Base-by-base conservation (phyloP, 2,113 vertebrate genomes). In the Rana temporaria region DNA sequence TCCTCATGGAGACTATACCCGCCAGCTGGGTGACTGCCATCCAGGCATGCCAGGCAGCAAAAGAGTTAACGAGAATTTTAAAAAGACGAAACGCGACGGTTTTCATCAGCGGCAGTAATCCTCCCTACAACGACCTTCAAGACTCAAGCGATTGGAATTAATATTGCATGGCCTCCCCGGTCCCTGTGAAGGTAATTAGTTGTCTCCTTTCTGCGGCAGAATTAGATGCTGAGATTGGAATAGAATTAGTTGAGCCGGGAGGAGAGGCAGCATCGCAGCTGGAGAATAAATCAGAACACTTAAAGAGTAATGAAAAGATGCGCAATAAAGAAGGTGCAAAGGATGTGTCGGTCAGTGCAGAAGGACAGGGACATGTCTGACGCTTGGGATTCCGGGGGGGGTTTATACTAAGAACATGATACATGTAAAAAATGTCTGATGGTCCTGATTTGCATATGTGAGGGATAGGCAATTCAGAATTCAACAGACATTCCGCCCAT, bases 91-190 rank as follows among this genome's bases (percentile, higher is more conserved):
- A 62, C 11, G 9, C 68, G 30, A 73, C 48, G 67, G 18, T 69
- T 48, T 69, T 42, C 30, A 22, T 65, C 57, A 64, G 24, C 79
- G 20, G 59, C 48, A 4, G 19, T 24, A 74, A 74, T 65, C 79
- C 69, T 82, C 60, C 60, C 79, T 56, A 73, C 65, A 74, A 82
- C 74, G 79, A 82, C 79, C 79, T 82, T 82, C 70, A 82, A 74
- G 60, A 42, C 30, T 26, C 69, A 0, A 12, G 79, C n/a, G 19
- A 73, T 66, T 65, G 79, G 79, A 74, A 66, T 79, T 59, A 79
- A 79, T 82, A 82, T 73, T 82, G 60, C 79, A 82, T 56, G 60
- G 68, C n/a, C 70, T 74, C 69, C 20, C 38, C 53, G 62, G 79
- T 64, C 59, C 20, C 32, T 4, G 8, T 26, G 34, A 74, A 82